Evolutionary conservation across 2,797 vertebrate species (phyloP).

Genomic region (Gambelia wislizenii): DNA sequence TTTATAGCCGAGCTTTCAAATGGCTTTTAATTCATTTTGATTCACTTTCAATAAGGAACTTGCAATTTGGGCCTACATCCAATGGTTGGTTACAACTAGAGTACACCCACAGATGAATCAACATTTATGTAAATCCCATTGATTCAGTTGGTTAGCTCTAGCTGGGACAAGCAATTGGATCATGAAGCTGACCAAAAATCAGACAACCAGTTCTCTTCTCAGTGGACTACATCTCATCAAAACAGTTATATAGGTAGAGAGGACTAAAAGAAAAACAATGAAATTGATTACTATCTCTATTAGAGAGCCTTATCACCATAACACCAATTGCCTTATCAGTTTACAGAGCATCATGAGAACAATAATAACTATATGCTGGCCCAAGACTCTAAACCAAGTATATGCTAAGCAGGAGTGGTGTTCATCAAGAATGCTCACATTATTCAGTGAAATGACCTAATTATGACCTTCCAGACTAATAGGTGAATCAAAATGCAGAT

Average conservation of each 20-base stretch:
- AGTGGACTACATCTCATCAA: neutral
- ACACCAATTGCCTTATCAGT: too few species aligned
- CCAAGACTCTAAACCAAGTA: neutral
- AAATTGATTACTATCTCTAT: neutral
- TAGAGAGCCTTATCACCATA: neutral
- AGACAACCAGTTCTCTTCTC: neutral
- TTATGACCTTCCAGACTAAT: neutral
- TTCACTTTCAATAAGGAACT: neutral
- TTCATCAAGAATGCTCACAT: neutral
- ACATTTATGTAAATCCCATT: too few species aligned
- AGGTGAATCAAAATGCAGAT: neutral
- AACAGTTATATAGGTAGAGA: neutral
- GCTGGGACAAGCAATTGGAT: neutral
- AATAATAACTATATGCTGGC: neutral
- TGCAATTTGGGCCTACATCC: neutral
- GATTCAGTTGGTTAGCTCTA: too few species aligned
- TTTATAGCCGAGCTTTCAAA: neutral
- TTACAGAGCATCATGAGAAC: neutral
- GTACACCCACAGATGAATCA: too few species aligned
- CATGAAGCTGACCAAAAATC: neutral
- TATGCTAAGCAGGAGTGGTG: neutral
- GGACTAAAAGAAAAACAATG: neutral
- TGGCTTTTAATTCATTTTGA: neutral
- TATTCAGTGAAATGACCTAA: neutral
- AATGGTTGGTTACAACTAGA: too few species aligned